phyloP scores from a whole-genome alignment of 2,888 invertebrate genomes.

The Chorisops tibialis region DNA sequence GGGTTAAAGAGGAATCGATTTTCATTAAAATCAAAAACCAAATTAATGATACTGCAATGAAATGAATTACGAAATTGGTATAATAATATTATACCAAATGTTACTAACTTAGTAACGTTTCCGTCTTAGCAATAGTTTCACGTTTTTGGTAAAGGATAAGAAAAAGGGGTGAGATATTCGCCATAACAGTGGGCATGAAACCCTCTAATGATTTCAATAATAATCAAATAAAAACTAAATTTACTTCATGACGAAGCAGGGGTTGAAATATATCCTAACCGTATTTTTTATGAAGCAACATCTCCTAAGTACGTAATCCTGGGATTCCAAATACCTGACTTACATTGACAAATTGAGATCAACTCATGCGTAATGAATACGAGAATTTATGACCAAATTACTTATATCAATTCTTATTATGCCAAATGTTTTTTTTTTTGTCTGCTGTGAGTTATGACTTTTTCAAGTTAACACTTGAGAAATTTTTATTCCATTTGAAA shows the following conservation, averaged over 20 bases:
- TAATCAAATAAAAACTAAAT: constrained; percentile 27
- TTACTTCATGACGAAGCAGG: not conserved
- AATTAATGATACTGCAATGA: too few relatives aligned
- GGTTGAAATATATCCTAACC: too few relatives aligned
- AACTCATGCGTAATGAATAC: constrained; percentile 26
- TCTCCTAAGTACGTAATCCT: not conserved
- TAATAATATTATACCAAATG: too few relatives aligned
- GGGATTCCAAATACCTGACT: not conserved
- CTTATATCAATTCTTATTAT: constrained; percentile 17
- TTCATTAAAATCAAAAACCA: too few relatives aligned
- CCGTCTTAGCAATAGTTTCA: too few relatives aligned
- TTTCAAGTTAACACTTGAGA: constrained; percentile 13
- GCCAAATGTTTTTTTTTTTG: constrained; percentile 3
- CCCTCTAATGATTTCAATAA: constrained; percentile 24
- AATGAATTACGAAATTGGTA: too few relatives aligned
- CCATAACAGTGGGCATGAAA: not conserved
- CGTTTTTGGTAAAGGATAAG: not conserved
- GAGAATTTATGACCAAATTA: constrained; percentile 26
- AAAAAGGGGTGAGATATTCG: not conserved
- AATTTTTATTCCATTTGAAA: not conserved
- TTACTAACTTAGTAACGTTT: too few relatives aligned
- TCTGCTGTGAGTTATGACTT: constrained; percentile 4
- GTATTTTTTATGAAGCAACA: too few relatives aligned
- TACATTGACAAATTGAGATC: constrained; percentile 17
- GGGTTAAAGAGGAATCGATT: too few relatives aligned